Conservation (phyloP, 1,140 invertebrate genomes). For the Drosophila elegans region DNA sequence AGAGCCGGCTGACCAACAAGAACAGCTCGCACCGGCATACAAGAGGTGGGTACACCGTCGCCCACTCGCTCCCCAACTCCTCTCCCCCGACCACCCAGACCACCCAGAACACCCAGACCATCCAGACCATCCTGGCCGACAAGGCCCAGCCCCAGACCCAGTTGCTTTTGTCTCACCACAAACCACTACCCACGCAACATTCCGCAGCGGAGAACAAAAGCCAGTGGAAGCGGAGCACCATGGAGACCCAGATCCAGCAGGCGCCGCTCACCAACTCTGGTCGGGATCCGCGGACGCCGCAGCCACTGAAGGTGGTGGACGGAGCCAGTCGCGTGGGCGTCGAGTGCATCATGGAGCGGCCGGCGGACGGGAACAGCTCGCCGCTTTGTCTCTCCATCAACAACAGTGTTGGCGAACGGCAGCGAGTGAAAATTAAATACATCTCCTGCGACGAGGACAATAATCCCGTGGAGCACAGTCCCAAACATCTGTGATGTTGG, state of each 20-base stretch:
- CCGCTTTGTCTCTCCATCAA: conserved; percentile 75
- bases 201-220: conserved; percentile 69
- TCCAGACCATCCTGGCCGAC: conserved; percentile 10
- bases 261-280: conserved; percentile 47
- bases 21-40: conserved; percentile 71
- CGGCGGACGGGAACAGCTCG: conserved; percentile 61
- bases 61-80: conserved; percentile 30
- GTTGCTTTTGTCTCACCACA: conserved; percentile 14
- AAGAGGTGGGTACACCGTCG: conserved; percentile 61
- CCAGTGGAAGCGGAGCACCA: conserved; percentile 82
- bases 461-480: conserved; percentile 71
- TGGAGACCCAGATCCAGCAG: conserved; percentile 82
- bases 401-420: conserved; percentile 65
- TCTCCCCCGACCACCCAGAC: conserved; percentile 19
- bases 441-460: conserved; percentile 84
- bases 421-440: conserved; percentile 77
- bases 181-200: conserved; percentile 23
- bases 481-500: conserved; percentile 54
- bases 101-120: conserved; percentile 5
- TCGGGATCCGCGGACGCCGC: conserved; percentile 43
- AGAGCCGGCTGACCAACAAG: conserved; percentile 64
- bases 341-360: conserved; percentile 67
- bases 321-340: conserved; percentile 35
- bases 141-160: background rate
- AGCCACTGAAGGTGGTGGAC: conserved; percentile 2